Base-by-base conservation (phyloP, 2,888 invertebrate genomes). In the Pasiphila rectangulata region DNA sequence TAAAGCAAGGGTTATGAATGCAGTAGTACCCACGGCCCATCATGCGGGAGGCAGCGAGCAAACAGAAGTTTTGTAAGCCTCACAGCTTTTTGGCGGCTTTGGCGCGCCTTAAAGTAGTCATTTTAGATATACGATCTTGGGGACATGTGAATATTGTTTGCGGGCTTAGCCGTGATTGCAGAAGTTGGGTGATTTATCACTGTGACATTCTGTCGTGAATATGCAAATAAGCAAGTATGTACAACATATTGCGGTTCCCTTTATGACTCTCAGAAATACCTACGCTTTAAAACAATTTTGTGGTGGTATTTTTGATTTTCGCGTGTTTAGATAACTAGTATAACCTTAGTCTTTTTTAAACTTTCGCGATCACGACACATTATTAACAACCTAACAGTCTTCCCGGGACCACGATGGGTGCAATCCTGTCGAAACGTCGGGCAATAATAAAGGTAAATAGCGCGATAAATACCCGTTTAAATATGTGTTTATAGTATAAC, bases 41-140 rank as follows among this genome's bases (percentile, higher is more conserved):
- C 57, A 51, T 54, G 46, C 50, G 56, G 56, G 54, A 53, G 51
- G n/a, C n/a, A 21, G 27, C 10, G 42, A 15, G 51, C 34, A 52
- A 57, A 52, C 52, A 30, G 34, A 48, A 57, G 44, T 54, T 54
- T 51, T 54, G 50, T 46, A 44, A 52, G 29, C 45, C 39, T 25
- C 25, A 43, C 45, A 50, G 49, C 50, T 54, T 54, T 46, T 46
- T 44, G 49, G 47, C 37, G 47, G 42, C 47, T 42, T 47, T 24
- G 17, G 40, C 49, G 30, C 21, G 40, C 40, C 43, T 44, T 49
- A 49, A 39, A 49, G 36, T 44, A 44, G 49, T 49, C 35, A 43
- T 48, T 48, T 43, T 43, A 48, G 38, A 42, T 41, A 40, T 49
- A 49, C 48, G 39, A 49, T 44, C 43, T 44, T 35, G 24, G 29